A percentile compares a stretch with the other conserved stretches of the same genome.
Conservation (phyloP, 2,113 vertebrate species). For the Spheniscus mendiculus region DNA sequence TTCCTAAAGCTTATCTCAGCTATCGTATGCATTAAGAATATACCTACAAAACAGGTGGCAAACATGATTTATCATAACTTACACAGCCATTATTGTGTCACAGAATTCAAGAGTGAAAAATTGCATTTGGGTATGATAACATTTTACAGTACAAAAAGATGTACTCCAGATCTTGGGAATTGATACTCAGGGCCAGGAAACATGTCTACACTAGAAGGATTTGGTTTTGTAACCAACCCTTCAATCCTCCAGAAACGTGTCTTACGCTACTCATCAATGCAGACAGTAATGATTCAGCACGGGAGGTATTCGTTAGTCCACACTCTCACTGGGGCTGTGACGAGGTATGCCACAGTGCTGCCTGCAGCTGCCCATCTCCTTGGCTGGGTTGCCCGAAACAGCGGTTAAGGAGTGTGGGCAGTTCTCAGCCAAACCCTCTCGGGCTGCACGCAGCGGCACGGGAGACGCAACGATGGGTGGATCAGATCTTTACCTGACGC, state of each 20-base stretch:
- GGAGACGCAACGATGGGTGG: accelerated
- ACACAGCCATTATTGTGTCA: neutral
- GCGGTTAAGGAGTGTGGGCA: accelerated
- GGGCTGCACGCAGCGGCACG: accelerated
- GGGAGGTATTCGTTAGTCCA: neutral
- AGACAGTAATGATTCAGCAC: neutral
- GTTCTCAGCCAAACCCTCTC: neutral
- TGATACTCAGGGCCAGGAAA: neutral
- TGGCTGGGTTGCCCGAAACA: neutral
- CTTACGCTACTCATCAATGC: accelerated
- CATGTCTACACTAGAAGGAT: neutral
- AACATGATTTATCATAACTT: neutral
- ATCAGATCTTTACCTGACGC: accelerated
- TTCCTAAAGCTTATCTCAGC: neutral
- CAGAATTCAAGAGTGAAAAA: neutral
- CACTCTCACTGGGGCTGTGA: accelerated
- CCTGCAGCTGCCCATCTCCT: neutral
- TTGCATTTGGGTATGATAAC: neutral
- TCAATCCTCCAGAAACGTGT: neutral
- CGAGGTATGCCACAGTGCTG: neutral
- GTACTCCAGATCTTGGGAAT: neutral
- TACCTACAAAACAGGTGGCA: neutral
- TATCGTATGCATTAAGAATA: neutral
- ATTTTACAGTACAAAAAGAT: neutral
- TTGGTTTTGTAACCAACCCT: neutral